Conservation (phyloP, 2,888 invertebrate species). For the Andrena bicolor region DNA sequence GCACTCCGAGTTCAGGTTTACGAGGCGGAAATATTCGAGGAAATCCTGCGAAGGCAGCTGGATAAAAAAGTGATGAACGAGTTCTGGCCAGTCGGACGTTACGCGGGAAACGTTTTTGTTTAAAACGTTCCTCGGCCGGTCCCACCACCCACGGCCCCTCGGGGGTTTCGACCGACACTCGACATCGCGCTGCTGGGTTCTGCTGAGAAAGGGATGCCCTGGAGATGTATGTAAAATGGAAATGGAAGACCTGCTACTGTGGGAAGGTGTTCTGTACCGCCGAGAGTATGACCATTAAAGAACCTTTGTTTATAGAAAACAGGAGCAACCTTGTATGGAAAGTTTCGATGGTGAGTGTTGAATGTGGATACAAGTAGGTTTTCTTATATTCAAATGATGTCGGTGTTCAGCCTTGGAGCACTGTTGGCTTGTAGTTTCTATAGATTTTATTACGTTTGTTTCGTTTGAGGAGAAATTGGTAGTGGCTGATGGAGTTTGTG, state of each 20-base stretch:
- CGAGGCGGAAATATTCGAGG: slow-evolving; percentile 61
- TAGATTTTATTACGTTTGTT: too few relatives aligned
- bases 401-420: too few relatives aligned
- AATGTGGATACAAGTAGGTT: not conserved
- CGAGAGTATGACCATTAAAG: not conserved
- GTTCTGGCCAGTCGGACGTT: slow-evolving; percentile 38
- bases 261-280: slow-evolving; percentile 11
- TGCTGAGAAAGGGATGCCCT: slow-evolving; percentile 1
- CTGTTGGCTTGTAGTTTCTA: too few relatives aligned
- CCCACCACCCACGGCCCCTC: not conserved
- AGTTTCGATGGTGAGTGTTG: not conserved
- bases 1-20: slow-evolving; percentile 39
- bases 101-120: slow-evolving; percentile 41
- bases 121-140: slow-evolving; percentile 12
- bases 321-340: not conserved
- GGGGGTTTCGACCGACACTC: slow-evolving; percentile 1
- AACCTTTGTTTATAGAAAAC: slow-evolving; percentile 31
- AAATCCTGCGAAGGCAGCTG: slow-evolving; percentile 37
- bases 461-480: too few relatives aligned
- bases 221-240: slow-evolving; percentile 30
- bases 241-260: slow-evolving; percentile 16
- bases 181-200: slow-evolving; percentile 2
- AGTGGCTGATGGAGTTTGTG: too few relatives aligned
- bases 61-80: slow-evolving; percentile 59
- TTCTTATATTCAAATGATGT: not conserved